Evolutionary conservation across 2,113 vertebrate species (phyloP).

Genomic region (Sinosuthora webbiana): DNA sequence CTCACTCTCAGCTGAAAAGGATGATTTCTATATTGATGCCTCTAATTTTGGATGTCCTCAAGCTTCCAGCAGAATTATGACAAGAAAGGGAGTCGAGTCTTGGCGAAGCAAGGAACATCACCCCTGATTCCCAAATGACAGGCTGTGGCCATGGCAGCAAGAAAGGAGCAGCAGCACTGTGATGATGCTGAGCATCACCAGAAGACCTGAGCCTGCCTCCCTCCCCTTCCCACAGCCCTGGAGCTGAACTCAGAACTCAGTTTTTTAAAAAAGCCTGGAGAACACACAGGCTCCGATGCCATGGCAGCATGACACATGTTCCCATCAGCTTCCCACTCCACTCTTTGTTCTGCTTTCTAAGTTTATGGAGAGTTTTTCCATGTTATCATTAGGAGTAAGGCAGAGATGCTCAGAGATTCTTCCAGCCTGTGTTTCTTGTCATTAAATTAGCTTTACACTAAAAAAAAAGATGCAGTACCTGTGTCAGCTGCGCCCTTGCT

Average conservation of each 20-base stretch:
- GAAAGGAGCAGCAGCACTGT: not conserved
- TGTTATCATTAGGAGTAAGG: not conserved
- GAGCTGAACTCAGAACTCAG: conserved; percentile 2
- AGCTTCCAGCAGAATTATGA: not conserved
- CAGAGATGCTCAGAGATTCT: conserved; percentile 11
- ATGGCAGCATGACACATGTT: conserved; percentile 52
- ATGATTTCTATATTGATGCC: not conserved
- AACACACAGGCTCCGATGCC: not conserved
- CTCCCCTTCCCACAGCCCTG: not conserved
- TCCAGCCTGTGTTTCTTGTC: not conserved
- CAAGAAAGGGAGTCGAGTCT: not conserved
- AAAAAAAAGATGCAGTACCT: not conserved
- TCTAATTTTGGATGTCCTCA: conserved; percentile 29
- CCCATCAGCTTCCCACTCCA: conserved; percentile 47
- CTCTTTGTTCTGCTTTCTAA: conserved; percentile 54
- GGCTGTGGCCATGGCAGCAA: not conserved
- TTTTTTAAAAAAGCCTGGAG: not conserved
- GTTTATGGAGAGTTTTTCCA: conserved; percentile 8
- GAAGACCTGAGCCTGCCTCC: not conserved
- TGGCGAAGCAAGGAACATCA: not conserved
- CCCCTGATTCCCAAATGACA: not conserved
- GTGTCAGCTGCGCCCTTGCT: not conserved
- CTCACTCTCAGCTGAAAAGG: not conserved
- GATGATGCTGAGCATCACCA: not conserved
- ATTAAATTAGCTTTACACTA: not conserved